Evolutionary conservation across 2,113 vertebrate species (phyloP).

Genomic region (Bungarus multicinctus): DNA sequence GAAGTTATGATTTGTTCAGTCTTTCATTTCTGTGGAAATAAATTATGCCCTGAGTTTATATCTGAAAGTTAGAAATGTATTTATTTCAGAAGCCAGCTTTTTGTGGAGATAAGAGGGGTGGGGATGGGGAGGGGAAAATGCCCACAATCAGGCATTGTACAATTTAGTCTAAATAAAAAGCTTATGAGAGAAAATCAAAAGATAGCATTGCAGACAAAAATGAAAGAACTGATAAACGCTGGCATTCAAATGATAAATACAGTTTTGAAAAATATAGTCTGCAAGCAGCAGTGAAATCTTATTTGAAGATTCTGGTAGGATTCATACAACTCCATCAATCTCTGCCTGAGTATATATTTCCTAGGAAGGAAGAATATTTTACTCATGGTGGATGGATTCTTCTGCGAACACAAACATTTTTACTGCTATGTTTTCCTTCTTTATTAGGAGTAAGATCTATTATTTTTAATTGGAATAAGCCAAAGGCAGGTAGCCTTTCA

Average conservation of each 20-base stretch:
- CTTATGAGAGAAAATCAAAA: slow-evolving; percentile 1
- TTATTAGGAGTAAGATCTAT: neutral
- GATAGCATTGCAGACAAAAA: neutral
- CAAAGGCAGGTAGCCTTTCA: neutral
- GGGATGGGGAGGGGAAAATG: neutral
- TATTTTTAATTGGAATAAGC: neutral
- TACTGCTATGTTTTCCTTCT: neutral
- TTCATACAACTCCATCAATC: slow-evolving; percentile 8
- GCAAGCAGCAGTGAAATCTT: neutral
- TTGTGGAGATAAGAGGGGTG: neutral
- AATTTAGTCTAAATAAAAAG: neutral
- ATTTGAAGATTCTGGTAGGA: neutral
- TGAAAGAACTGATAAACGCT: slow-evolving; percentile 6
- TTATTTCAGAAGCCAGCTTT: neutral
- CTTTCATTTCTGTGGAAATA: neutral
- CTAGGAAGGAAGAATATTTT: neutral
- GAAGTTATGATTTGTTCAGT: neutral
- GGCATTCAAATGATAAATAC: neutral
- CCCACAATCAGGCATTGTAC: neutral
- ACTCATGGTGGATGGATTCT: neutral
- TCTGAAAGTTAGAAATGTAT: neutral
- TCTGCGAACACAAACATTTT: neutral
- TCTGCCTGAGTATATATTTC: neutral
- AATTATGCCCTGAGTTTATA: neutral
- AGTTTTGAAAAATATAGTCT: neutral